Conservation (phyloP, 2,113 vertebrate species). For the Columba janthina region DNA sequence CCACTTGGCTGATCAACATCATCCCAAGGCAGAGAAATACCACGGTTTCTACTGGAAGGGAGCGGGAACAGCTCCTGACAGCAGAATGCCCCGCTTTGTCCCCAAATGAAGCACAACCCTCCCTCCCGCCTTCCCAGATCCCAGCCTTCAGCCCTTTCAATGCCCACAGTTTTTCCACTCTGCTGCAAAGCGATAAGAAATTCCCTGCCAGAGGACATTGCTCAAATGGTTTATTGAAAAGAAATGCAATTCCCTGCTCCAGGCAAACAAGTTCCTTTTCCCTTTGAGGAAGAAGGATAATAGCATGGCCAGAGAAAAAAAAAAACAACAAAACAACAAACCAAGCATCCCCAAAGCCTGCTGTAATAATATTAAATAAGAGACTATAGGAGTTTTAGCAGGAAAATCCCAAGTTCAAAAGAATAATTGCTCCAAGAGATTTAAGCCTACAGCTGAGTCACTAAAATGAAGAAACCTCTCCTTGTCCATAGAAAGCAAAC, state of each 20-base stretch:
- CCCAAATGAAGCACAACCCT: not conserved
- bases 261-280: not conserved
- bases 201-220: conserved; percentile 35
- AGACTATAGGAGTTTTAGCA: conserved; percentile 16
- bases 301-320: not conserved
- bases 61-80: not conserved
- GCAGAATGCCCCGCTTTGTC: conserved; percentile 63
- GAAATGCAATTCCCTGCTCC: not conserved
- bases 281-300: conserved; percentile 17
- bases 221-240: conserved; percentile 12
- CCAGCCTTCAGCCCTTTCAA: conserved; percentile 32
- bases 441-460: conserved; percentile 44
- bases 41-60: not conserved
- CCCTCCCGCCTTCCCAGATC: conserved; percentile 3
- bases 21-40: conserved; percentile 8
- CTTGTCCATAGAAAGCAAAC: conserved; percentile 8
- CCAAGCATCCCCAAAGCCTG: not conserved
- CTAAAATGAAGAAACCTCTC: conserved; percentile 13
- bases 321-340: not conserved
- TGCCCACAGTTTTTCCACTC: conserved; percentile 64
- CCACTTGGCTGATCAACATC: not conserved
- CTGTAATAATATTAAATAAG: conserved; percentile 25
- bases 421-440: conserved; percentile 28
- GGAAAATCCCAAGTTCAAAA: conserved; percentile 48
- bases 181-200: not conserved